These are phyloP conservation scores for Dromas ardeola DNA, from an alignment of 2,113 vertebrate species.

Conservation along the genomic window DNA sequence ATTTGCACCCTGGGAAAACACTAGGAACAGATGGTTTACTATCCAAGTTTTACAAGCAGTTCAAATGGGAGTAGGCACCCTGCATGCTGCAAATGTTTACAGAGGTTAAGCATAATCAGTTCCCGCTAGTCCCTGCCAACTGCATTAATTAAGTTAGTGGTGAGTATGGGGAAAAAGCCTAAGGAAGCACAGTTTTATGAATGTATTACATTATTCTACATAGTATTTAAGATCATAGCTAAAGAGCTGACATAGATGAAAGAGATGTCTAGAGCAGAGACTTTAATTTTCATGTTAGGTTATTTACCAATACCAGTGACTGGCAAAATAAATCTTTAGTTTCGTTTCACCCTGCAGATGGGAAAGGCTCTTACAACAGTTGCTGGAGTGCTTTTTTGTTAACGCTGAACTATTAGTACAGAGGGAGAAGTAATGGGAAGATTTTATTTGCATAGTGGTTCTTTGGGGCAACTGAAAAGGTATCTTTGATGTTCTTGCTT, in stretches of 20 bases:
- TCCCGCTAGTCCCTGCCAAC: background rate
- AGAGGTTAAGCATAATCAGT: background rate
- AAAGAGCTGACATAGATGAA: background rate
- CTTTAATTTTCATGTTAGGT: background rate
- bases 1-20: constrained; percentile 36
- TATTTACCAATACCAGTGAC: background rate
- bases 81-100: background rate
- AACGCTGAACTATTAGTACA: background rate
- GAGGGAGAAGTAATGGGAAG: background rate
- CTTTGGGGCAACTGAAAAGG: background rate
- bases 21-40: constrained; percentile 41
- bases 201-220: background rate
- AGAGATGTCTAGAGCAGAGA: background rate
- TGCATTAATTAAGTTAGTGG: background rate
- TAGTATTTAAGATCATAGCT: background rate
- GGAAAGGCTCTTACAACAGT: background rate
- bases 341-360: background rate
- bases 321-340: background rate
- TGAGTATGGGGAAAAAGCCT: background rate
- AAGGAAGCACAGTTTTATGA: background rate
- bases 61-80: constrained; percentile 5
- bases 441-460: background rate
- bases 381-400: background rate
- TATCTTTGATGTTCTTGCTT: background rate
- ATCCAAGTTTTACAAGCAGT: background rate